Evolutionary conservation across 2,113 vertebrate species (phyloP).

Genomic region (Oncorhynchus nerka): DNA sequence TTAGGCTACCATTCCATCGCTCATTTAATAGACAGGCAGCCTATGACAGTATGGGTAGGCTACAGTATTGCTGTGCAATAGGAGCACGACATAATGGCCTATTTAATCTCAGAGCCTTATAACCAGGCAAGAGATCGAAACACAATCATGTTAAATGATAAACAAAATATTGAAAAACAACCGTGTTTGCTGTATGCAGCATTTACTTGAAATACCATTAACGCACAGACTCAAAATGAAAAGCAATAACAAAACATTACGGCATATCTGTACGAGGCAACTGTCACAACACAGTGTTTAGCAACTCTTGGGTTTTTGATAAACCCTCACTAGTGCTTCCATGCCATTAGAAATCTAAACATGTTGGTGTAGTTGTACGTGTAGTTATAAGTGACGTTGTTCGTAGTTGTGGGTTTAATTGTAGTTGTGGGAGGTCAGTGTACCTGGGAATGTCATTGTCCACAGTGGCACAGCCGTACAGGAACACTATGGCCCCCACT

Average conservation of each 20-base stretch:
- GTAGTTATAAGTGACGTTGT: background rate
- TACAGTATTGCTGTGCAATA: too few species aligned
- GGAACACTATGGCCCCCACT: constrained; percentile 92
- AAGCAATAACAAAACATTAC: background rate
- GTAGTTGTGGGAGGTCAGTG: background rate
- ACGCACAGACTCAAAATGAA: background rate
- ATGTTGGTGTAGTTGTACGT: background rate
- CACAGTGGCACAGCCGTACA: constrained; percentile 93
- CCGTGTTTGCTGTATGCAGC: too few species aligned
- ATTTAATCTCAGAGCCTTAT: too few species aligned
- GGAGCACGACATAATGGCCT: too few species aligned
- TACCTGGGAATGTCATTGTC: constrained; percentile 95
- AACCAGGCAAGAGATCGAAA: too few species aligned
- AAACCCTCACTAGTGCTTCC: too few species aligned
- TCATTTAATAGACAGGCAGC: too few species aligned
- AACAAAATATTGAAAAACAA: too few species aligned
- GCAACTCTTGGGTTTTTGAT: background rate
- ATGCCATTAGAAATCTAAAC: background rate
- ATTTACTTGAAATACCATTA: background rate
- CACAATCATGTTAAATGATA: too few species aligned
- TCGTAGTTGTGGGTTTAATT: background rate
- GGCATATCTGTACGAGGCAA: too few species aligned
- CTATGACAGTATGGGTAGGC: too few species aligned
- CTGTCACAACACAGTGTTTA: background rate
- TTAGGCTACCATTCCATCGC: too few species aligned